Conservation (phyloP, 2,888 invertebrate genomes). For the Druceiella hillmani region DNA sequence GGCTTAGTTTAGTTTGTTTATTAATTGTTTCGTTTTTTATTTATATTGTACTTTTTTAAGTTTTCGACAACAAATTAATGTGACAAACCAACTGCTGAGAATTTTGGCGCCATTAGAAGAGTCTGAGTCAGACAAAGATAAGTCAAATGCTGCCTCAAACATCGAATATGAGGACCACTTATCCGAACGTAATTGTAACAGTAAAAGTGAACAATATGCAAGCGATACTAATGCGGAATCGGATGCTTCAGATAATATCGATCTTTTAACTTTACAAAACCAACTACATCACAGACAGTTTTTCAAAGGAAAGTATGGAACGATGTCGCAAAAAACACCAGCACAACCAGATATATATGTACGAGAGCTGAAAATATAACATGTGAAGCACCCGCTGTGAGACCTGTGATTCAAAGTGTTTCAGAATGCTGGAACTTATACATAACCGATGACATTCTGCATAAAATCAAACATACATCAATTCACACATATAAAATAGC, state of each 20-base stretch:
- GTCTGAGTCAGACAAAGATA: slow-evolving; percentile 9
- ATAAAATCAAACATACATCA: no score
- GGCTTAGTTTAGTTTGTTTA: not conserved
- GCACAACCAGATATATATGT: no score
- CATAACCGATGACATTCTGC: no score
- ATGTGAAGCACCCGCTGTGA: no score
- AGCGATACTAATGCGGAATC: not conserved
- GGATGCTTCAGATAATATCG: slow-evolving; percentile 7
- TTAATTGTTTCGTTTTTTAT: slow-evolving; percentile 1
- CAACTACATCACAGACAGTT: slow-evolving; percentile 6
- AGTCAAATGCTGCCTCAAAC: slow-evolving; percentile 4
- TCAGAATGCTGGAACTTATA: no score
- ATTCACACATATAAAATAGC: no score
- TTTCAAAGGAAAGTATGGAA: no score
- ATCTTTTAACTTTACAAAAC: slow-evolving; percentile 4
- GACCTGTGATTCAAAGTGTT: no score
- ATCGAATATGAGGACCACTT: not conserved
- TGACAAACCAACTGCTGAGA: slow-evolving; percentile 8
- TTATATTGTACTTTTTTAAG: no score
- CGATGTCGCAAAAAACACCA: no score
- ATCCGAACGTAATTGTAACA: not conserved
- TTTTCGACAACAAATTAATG: slow-evolving; percentile 6
- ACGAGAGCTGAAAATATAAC: no score
- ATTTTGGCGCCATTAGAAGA: slow-evolving; percentile 10
- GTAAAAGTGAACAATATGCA: slow-evolving; percentile 6